Percentiles rank a stretch among this genome's conserved stretches.
These are phyloP conservation scores for Stegodyphus dumicola DNA, from an alignment of 1,140 invertebrate genomes.

Conservation along the genomic window DNA sequence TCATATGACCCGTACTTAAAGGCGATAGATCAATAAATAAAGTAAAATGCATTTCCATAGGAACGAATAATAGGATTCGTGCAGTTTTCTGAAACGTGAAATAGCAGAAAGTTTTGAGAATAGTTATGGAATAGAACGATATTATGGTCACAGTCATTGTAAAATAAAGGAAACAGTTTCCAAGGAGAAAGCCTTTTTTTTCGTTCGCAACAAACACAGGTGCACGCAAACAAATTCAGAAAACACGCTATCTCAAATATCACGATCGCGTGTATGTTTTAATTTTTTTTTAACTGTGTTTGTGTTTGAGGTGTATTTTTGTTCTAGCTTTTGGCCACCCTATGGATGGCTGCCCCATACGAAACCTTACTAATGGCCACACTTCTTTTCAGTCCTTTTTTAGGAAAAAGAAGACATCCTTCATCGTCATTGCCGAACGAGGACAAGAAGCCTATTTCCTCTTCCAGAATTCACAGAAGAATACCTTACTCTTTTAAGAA, in stretches of 20 bases:
- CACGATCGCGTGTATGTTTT: not conserved
- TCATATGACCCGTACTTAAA: not conserved
- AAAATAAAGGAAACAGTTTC: not conserved
- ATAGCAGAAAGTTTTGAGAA: not conserved
- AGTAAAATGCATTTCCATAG: not conserved
- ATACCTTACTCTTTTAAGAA: not conserved
- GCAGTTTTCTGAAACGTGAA: not conserved
- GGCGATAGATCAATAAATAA: not conserved
- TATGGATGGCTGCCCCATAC: conserved; percentile 37
- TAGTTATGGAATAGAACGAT: not conserved
- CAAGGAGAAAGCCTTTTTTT: not conserved
- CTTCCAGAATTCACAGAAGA: conserved; percentile 24
- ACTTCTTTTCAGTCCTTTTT: conserved; percentile 58
- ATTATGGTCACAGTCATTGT: not conserved
- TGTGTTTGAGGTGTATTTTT: not conserved
- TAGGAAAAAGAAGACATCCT: conserved; percentile 4
- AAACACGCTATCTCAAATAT: not conserved
- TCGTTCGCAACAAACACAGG: not conserved
- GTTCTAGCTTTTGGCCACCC: conserved; percentile 41
- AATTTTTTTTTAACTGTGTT: not conserved
- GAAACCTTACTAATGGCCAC: conserved; percentile 34
- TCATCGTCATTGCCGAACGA: not conserved
- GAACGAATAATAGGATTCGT: not conserved
- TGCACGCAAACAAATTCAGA: not conserved
- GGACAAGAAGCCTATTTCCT: not conserved